phyloP scores from a whole-genome alignment of 2,113 vertebrate genomes.

The Opisthocomus hoazin region DNA sequence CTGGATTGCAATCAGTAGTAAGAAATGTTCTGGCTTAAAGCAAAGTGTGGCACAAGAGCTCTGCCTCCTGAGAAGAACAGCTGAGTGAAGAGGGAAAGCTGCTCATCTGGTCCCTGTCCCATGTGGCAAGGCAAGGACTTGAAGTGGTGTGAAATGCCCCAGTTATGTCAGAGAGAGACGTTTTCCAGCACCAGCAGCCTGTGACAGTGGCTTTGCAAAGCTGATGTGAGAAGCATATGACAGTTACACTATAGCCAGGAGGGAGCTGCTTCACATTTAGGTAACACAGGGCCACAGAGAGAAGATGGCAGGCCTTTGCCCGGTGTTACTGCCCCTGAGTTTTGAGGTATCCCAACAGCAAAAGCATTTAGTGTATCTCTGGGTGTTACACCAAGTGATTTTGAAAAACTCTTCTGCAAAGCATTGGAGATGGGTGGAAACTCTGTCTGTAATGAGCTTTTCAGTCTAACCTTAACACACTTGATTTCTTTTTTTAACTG shows the following conservation, averaged over 20 bases:
- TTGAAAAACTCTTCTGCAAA: neutral
- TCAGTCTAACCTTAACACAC: neutral
- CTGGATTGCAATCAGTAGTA: neutral
- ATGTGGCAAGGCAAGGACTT: neutral
- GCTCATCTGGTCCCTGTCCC: neutral
- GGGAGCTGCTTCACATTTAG: neutral
- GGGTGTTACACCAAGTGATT: neutral
- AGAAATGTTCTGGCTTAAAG: neutral
- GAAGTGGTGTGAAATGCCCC: accelerated
- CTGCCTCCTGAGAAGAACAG: neutral
- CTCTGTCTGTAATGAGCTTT: neutral
- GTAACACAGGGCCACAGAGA: neutral
- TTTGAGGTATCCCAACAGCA: neutral
- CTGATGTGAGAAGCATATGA: neutral
- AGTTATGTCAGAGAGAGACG: neutral
- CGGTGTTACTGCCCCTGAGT: neutral
- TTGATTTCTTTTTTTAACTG: neutral
- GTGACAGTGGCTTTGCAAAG: neutral
- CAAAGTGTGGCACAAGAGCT: neutral
- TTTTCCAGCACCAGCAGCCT: neutral
- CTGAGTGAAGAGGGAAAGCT: neutral
- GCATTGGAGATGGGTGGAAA: neutral
- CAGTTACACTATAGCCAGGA: neutral
- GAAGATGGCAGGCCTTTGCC: neutral
- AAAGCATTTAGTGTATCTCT: neutral